Evolutionary conservation across 2,888 invertebrate species (phyloP), one percentile per base, ranked within the genome.

Genomic region (Megastigmus dorsalis): DNA sequence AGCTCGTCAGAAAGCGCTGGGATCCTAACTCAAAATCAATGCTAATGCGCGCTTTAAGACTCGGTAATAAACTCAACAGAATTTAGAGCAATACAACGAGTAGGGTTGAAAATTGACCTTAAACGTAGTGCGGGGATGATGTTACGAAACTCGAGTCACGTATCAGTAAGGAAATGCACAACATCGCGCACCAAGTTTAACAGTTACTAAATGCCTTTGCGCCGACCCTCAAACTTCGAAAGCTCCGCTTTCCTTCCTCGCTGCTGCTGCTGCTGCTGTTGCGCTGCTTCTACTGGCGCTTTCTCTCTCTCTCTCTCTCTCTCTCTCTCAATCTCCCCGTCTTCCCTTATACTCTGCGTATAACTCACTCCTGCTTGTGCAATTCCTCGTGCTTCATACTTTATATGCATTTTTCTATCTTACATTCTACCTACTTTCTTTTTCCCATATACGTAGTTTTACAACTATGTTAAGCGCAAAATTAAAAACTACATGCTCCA

Each of bases 131-230:
- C n/a, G 13, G 3, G 38, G 18, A 36, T n/a, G 54, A 60, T n/a
- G 52, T 45, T 70, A 38, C 36, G 38, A 57, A 48, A 54, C 38
- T 54, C 54, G 18, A 63, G 63, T 63, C 71, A 71, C 63, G 57
- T 63, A 63, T 71, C 55, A 57, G 66, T 30, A 45, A 66, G 72
- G 59, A 73, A 59, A 60, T 52, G 66, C 66, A n/a, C n/a, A 41
- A 36, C 66, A 54, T 66, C 66, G 43, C 23, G 30, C 54, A 59
- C 65, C 57, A 76, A 77, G 74, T 77, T 77, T 75, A 75, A 74
- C 77, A 79, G 78, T 78, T 74, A 59, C 68, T 78, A 78, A 79
- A 78, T 77, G 78, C 77, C 74, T 77, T 76, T 59, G 76, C 68
- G 76, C 62, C 75, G 67, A 45, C 33, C 50, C 52, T 54, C 52